These are phyloP conservation scores for Sebastes iracundus DNA, from an alignment of 2,797 vertebrate genomes.

Conservation along the genomic window DNA sequence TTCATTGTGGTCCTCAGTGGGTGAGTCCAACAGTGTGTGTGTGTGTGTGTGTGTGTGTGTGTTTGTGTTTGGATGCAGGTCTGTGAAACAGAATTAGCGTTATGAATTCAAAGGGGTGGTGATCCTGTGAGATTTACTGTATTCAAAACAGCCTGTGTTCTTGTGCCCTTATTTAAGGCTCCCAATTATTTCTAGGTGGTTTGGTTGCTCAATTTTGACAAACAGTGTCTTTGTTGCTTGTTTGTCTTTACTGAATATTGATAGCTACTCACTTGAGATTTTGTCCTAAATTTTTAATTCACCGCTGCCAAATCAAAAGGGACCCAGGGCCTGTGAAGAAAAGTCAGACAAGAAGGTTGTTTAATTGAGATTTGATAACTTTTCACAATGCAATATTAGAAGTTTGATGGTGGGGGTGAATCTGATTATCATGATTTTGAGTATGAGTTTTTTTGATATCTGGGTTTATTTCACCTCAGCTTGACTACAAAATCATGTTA, in stretches of 20 bases:
- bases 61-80: background rate
- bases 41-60: constrained; percentile 16
- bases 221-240: background rate
- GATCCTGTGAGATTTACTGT: constrained; percentile 11
- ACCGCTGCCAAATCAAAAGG: background rate
- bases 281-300: background rate
- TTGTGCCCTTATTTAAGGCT: background rate
- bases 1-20: constrained; percentile 98
- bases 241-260: background rate
- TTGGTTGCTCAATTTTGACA: background rate
- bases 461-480: background rate
- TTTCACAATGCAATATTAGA: background rate
- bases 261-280: background rate
- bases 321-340: background rate
- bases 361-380: background rate
- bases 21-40: constrained; percentile 82
- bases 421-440: background rate
- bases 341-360: background rate
- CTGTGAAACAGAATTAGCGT: constrained; percentile 40
- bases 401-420: background rate
- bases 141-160: background rate
- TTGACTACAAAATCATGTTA: background rate
- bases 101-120: background rate
- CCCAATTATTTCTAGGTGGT: background rate
- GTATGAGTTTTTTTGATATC: too few species aligned